Conservation (phyloP, 2,113 vertebrate genomes). For the Colaptes auratus region DNA sequence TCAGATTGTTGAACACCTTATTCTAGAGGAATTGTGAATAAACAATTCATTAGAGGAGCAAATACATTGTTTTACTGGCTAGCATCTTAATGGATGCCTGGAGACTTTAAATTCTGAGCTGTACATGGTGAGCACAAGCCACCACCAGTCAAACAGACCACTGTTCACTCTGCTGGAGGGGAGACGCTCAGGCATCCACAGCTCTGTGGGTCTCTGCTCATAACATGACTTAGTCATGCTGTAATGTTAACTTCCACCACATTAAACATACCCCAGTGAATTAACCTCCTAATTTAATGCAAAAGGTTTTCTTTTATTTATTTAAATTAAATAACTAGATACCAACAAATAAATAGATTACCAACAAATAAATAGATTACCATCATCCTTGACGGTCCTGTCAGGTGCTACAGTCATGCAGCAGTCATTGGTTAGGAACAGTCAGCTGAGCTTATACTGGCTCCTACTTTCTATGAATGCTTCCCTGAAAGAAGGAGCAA, state of each 20-base stretch:
- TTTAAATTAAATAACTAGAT: neutral
- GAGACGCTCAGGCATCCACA: neutral
- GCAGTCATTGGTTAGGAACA: neutral
- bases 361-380: neutral
- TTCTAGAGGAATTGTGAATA: neutral
- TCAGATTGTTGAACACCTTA: neutral
- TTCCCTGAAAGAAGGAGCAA: neutral
- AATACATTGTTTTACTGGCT: neutral
- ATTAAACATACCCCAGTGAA: neutral
- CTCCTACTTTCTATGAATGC: neutral
- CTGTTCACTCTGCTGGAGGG: neutral
- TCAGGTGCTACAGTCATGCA: neutral
- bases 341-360: neutral
- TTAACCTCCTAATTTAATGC: neutral
- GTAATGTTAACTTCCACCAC: neutral
- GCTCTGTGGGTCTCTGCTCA: neutral
- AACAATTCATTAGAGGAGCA: neutral
- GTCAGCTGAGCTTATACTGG: neutral
- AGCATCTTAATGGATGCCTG: neutral
- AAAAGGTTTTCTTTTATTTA: neutral
- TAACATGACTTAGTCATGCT: neutral
- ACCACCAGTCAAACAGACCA: neutral
- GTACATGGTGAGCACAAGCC: neutral
- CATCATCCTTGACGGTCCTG: neutral
- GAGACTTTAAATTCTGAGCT: neutral